Evolutionary conservation across 2,888 invertebrate genomes (phyloP).

Genomic region (Ormia ochracea): DNA sequence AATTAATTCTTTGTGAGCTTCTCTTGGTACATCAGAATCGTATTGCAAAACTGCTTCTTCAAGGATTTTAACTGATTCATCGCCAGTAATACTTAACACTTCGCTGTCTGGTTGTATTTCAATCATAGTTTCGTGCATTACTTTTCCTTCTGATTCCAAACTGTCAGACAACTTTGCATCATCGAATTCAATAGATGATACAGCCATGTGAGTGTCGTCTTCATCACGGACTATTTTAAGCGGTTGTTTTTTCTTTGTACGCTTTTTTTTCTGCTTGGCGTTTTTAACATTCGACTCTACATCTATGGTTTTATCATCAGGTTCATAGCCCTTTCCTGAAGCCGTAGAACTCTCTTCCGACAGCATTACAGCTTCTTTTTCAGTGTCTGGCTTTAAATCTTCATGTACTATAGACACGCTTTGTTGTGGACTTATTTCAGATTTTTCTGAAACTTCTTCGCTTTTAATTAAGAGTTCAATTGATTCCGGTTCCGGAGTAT

Average conservation of each 20-base stretch:
- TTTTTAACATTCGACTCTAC: conserved; percentile 72
- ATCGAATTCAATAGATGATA: conserved; percentile 76
- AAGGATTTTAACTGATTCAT: conserved; percentile 81
- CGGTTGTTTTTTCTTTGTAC: conserved; percentile 79
- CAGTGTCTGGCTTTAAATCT: neutral
- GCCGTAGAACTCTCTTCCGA: conserved; percentile 48
- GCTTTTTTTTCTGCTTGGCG: conserved; percentile 74
- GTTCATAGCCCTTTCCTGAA: conserved; percentile 81
- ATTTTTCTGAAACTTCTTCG: conserved; percentile 73
- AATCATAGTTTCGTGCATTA: conserved; percentile 71
- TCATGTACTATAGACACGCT: neutral
- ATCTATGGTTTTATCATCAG: conserved; percentile 81
- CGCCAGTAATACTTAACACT: conserved; percentile 78
- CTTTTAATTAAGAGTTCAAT: conserved; percentile 47
- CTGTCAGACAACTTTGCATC: conserved; percentile 72
- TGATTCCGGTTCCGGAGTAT: conserved; percentile 68
- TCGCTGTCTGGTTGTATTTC: conserved; percentile 77
- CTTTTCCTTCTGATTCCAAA: conserved; percentile 68
- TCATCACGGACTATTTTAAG: conserved; percentile 77
- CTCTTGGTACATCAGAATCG: conserved; percentile 79
- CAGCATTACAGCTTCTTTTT: conserved; percentile 17
- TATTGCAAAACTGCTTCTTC: conserved; percentile 81
- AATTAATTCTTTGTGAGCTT: conserved; percentile 79
- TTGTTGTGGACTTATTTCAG: conserved; percentile 6
- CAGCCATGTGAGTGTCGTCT: conserved; percentile 77